These are phyloP conservation scores for Tringa solitaria DNA, from an alignment of 2,113 vertebrate genomes.

Conservation along the genomic window DNA sequence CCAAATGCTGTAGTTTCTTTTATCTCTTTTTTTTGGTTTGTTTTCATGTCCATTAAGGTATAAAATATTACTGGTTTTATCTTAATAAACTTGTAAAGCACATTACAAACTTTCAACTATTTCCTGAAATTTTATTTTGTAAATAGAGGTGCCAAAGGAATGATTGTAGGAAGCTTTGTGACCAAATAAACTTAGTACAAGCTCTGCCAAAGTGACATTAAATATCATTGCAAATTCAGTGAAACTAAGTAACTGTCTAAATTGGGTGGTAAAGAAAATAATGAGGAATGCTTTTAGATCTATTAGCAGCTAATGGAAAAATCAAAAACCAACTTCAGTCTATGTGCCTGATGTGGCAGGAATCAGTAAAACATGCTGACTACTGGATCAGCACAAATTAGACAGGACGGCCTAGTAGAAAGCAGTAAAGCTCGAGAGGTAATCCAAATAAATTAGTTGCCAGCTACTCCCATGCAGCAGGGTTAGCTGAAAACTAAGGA, in stretches of 20 bases:
- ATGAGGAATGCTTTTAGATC: slow-evolving; percentile 44
- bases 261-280: slow-evolving; percentile 41
- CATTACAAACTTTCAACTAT: not conserved
- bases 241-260: slow-evolving; percentile 18
- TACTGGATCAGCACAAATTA: not conserved
- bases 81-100: not conserved
- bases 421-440: not conserved
- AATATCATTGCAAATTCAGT: not conserved
- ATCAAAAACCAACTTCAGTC: not conserved
- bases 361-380: not conserved
- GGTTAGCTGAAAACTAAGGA: not conserved
- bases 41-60: rapidly evolving
- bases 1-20: not conserved
- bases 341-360: not conserved
- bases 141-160: not conserved
- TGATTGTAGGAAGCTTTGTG: not conserved
- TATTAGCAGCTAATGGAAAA: slow-evolving; percentile 54
- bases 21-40: not conserved
- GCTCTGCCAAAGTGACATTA: not conserved
- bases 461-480: not conserved
- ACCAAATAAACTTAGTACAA: not conserved
- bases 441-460: not conserved
- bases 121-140: not conserved
- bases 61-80: not conserved
- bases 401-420: not conserved